phyloP scores from a whole-genome alignment of 2,888 invertebrate genomes.

The Dromius quadrimaculatus region DNA sequence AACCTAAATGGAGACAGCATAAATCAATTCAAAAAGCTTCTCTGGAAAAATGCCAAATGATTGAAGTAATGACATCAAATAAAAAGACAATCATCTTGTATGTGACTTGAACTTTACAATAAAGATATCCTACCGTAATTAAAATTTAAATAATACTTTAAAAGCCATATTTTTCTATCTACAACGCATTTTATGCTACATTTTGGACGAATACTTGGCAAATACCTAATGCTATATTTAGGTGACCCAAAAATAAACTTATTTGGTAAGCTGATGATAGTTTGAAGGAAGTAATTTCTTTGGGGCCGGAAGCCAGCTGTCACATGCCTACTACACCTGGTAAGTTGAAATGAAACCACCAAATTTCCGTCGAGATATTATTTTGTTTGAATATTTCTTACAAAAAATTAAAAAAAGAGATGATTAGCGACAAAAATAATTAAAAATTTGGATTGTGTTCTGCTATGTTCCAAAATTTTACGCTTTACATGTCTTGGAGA shows the following conservation, averaged over 20 bases:
- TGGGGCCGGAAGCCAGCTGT: slow-evolving; percentile 56
- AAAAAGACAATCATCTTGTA: slow-evolving; percentile 11
- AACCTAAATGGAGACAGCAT: no score
- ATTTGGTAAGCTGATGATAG: slow-evolving; percentile 45
- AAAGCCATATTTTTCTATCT: slow-evolving; percentile 44
- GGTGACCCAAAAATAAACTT: slow-evolving; percentile 49
- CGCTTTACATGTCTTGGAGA: no score
- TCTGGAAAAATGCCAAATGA: no score
- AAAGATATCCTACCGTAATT: slow-evolving; percentile 2
- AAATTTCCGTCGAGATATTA: slow-evolving; percentile 1
- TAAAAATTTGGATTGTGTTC: no score
- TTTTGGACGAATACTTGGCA: slow-evolving; percentile 50
- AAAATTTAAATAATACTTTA: slow-evolving; percentile 30
- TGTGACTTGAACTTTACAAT: background rate
- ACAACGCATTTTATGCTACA: slow-evolving; percentile 49
- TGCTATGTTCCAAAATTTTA: no score
- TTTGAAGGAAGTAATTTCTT: slow-evolving; percentile 57
- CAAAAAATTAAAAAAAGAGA: no score
- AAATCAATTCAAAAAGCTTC: no score
- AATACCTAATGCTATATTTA: slow-evolving; percentile 46
- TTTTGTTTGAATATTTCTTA: slow-evolving; percentile 8
- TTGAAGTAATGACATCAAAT: background rate
- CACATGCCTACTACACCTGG: slow-evolving; percentile 54
- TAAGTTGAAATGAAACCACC: slow-evolving; percentile 11
- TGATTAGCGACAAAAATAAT: no score